Evolutionary conservation across 2,113 vertebrate genomes (phyloP), one percentile per base, ranked within the genome.

Genomic region (Lagenorhynchus albirostris): DNA sequence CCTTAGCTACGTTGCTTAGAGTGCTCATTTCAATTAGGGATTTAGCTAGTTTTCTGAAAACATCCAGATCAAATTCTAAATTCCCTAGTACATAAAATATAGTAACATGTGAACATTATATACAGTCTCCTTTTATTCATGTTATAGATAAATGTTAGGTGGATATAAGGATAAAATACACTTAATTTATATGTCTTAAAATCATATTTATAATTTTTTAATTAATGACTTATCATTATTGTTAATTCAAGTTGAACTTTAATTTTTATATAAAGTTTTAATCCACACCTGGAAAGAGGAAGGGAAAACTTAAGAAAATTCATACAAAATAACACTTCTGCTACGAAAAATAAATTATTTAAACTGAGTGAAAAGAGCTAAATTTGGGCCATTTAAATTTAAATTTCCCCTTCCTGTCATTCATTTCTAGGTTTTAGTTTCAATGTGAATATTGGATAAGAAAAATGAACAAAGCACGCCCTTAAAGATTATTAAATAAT

Each of bases 51-150:
- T 76, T 84, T 87, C 55, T 91, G 53, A 55, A n/a, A 86, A 77
- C 11, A 97, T 70, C 33, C 44, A 89, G 25, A 47, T 82, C 33
- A 89, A 82, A 89, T n/a, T 97, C 36, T 92, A 96, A 90, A 77
- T 60, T 41, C 8, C 65, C 47, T 44, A 3, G n/a, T 55, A 89
- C 31, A 63, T 71, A 77, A 93, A 92, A 84, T 38, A 84, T 29
- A 63, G 62, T 86, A 85, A 55, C n/a, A 41, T 76, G 25, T 76
- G 41, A 96, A 68, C n/a, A 82, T 79, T 93, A 55, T 15, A 50
- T 14, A 26, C 5, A 63, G 23, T 21, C 36, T 76, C 5, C 53
- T 76, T 62, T 33, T 11, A 60, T 81, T 88, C n/a, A 70, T 70
- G 25, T 76, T 62, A 68, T 33, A 38, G 26, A 31, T 58, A 71